Evolutionary conservation across 2,113 vertebrate species (phyloP).

Genomic region (Ciconia maguari): DNA sequence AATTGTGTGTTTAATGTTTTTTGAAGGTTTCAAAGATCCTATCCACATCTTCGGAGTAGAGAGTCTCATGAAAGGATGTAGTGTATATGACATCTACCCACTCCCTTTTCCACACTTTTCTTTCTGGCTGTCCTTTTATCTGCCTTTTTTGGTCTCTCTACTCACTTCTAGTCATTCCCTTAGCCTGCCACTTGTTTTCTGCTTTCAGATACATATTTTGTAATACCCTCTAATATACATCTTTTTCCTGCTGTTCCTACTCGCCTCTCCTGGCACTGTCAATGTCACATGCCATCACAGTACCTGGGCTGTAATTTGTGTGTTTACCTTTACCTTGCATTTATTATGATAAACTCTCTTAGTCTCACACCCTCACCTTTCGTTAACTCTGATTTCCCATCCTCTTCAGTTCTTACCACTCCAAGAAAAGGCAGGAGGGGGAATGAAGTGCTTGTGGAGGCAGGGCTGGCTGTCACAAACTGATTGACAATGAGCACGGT

Average conservation of each 20-base stretch:
- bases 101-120: neutral
- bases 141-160: neutral
- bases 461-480: slow-evolving; percentile 22
- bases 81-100: neutral
- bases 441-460: neutral
- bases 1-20: neutral
- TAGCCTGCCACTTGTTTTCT: neutral
- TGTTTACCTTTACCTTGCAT: slow-evolving; percentile 12
- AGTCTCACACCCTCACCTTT: slow-evolving; percentile 5
- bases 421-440: neutral
- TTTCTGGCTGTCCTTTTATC: neutral
- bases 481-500: slow-evolving; percentile 36
- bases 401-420: neutral
- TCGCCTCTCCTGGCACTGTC: neutral
- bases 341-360: slow-evolving; percentile 2
- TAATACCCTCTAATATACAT: neutral
- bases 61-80: neutral
- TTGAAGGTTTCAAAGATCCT: neutral
- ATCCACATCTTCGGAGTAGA: neutral
- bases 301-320: neutral
- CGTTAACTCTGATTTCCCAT: neutral
- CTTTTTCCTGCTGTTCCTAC: neutral
- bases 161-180: neutral
- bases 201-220: neutral
- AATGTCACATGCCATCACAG: neutral